Base-by-base conservation (phyloP, 1,140 invertebrate genomes). In the Bombus pascuorum region DNA sequence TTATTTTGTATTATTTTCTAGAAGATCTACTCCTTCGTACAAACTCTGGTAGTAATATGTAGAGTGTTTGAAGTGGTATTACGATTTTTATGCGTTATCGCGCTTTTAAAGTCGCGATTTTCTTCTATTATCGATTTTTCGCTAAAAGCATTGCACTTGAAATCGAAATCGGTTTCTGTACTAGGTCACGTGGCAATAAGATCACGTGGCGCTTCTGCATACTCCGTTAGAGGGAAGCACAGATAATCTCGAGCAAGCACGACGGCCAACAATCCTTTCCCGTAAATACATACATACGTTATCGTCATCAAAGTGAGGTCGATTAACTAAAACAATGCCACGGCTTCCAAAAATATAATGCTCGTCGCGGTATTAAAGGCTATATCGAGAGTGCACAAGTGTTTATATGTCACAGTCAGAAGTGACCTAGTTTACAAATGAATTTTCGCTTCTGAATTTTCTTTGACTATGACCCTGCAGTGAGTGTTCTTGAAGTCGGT, bases 251-350 rank as follows among this genome's bases (percentile, higher is more conserved):
- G 65, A 84, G 81, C 47, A 70, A 89, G 71, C 59, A 84, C 81
- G 65, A 87, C 65, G 79, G 53, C 81, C 39, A 83, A 74, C 66
- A 76, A 72, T 89, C 44, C 39, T 53, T 73, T 73, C 75, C 57
- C 32, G 74, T 88, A 91, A 91, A 91, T 91, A 91, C 65, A 91
- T 91, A 91, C 65, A 85, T 77, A 88, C 39, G 79, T 68, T 90
- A 85, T 83, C 83, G 87, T 86, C 80, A 83, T 89, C 85, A 78
- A 47, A 57, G 47, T 66, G 53, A 47, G 74, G 28, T 73, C 42
- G 47, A 68, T 75, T 53, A 39, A 74, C 39, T 81, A 47, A 89
- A 74, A 80, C 62, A 28, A 78, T 76, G 77, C 66, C 42, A 80
- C 79, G 68, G 57, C 62, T 86, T 68, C 25, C 15, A 9, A 62